Conservation (phyloP, 2,113 vertebrate species). For the Atractosteus spatula region DNA sequence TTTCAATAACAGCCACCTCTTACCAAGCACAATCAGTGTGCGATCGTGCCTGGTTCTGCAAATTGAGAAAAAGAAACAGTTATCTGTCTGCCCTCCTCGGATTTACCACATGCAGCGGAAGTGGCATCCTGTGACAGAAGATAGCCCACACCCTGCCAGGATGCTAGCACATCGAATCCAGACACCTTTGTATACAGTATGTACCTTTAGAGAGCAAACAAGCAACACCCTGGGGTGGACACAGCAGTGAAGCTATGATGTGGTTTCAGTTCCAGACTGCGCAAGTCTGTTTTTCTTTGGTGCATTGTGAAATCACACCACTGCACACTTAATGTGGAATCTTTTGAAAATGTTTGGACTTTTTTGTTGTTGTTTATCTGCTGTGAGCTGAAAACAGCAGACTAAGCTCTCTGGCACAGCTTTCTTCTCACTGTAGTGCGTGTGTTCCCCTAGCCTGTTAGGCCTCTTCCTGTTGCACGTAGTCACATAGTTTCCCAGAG, state of each 20-base stretch:
- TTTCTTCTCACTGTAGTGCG: slow-evolving; percentile 20
- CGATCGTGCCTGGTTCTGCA: no score
- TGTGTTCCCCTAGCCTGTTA: slow-evolving; percentile 32
- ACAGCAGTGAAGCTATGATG: not conserved
- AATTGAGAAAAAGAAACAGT: not conserved
- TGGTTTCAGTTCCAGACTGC: not conserved
- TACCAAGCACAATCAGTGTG: no score
- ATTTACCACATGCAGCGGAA: not conserved
- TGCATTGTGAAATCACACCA: not conserved
- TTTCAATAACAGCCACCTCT: no score
- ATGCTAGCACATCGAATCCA: not conserved
- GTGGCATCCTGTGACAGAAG: not conserved
- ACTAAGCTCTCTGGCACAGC: slow-evolving; percentile 11
- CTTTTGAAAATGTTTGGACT: slow-evolving; percentile 29
- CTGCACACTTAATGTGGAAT: not conserved
- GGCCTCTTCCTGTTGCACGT: slow-evolving; percentile 65
- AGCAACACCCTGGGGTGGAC: not conserved
- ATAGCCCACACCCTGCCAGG: not conserved
- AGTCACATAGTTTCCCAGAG: slow-evolving; percentile 61
- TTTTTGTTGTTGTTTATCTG: slow-evolving; percentile 61
- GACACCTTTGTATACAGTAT: not conserved
- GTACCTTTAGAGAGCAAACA: not conserved
- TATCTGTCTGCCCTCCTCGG: not conserved
- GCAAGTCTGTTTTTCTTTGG: not conserved
- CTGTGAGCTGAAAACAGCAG: slow-evolving; percentile 37